These are phyloP conservation scores for Falcunculus frontatus DNA, from an alignment of 2,113 vertebrate genomes.

Conservation along the genomic window DNA sequence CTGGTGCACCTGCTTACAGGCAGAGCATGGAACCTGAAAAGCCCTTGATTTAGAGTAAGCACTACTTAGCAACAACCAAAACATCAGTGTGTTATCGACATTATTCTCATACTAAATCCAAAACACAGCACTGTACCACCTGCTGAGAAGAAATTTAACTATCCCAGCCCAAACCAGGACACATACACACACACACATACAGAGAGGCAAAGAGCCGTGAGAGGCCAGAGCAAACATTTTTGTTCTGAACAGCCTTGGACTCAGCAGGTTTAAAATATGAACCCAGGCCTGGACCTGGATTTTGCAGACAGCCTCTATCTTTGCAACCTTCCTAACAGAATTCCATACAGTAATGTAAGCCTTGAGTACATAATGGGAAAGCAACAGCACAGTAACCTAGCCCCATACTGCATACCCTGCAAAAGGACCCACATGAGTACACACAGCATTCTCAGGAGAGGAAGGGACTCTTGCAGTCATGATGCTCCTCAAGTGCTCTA, in stretches of 20 bases:
- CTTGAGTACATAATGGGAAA: neutral
- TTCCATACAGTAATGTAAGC: neutral
- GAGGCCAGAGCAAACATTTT: neutral
- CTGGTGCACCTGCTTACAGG: neutral
- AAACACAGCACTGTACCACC: neutral
- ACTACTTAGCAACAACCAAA: neutral
- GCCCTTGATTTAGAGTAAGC: neutral
- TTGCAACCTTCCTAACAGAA: neutral
- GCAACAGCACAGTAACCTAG: neutral
- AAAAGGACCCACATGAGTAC: neutral
- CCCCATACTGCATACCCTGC: neutral
- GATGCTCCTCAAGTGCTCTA: neutral
- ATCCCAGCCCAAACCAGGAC: neutral
- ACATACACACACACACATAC: neutral
- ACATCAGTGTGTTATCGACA: neutral
- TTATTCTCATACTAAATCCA: neutral
- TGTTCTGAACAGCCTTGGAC: neutral
- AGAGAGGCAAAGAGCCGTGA: neutral
- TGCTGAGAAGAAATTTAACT: neutral
- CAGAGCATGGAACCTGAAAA: neutral
- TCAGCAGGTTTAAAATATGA: neutral
- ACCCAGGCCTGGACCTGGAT: neutral
- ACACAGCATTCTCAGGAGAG: neutral
- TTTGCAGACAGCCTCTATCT: conserved; percentile 2
- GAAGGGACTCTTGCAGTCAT: neutral